Conservation (phyloP, 2,888 invertebrate species). For the Suillia variegata region DNA sequence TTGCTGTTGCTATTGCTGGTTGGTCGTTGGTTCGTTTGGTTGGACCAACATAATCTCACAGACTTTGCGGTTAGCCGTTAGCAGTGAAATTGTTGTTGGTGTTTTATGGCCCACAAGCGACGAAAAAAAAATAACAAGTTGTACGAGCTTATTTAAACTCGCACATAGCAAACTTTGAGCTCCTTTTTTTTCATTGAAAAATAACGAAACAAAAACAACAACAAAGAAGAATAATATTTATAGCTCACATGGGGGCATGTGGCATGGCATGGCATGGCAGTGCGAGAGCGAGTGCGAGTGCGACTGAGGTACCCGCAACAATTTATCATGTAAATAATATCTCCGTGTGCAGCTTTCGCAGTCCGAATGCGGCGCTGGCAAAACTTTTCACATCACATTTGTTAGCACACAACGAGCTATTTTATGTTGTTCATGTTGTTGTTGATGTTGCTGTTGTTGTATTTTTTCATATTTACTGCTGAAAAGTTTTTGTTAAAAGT, state of each 20-base stretch:
- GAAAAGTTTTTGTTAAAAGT: conserved; percentile 1
- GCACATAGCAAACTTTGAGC: neutral
- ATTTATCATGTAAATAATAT: conserved; percentile 23
- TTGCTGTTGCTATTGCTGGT: too few relatives aligned
- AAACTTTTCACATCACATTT: too few relatives aligned
- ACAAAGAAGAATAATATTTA: too few relatives aligned
- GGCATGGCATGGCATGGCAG: neutral
- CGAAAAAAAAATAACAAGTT: conserved; percentile 4
- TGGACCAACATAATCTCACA: neutral
- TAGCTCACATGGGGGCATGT: neutral
- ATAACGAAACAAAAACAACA: neutral
- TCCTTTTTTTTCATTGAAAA: neutral
- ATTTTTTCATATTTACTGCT: neutral
- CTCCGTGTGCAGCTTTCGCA: too few relatives aligned
- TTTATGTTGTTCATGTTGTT: too few relatives aligned
- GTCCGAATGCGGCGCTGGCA: too few relatives aligned
- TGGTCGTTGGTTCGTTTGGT: too few relatives aligned
- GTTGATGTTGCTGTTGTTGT: too few relatives aligned
- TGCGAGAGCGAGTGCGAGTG: neutral
- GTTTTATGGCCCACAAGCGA: conserved; percentile 18
- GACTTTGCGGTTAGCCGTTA: conserved; percentile 8
- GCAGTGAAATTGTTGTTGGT: conserved; percentile 1
- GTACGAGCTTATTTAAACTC: conserved; percentile 1
- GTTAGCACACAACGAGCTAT: too few relatives aligned
- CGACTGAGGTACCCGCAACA: conserved; percentile 4